Percentiles rank a stretch among this genome's conserved stretches.
Conservation (phyloP, 2,113 vertebrate species). For the Macrotus californicus region DNA sequence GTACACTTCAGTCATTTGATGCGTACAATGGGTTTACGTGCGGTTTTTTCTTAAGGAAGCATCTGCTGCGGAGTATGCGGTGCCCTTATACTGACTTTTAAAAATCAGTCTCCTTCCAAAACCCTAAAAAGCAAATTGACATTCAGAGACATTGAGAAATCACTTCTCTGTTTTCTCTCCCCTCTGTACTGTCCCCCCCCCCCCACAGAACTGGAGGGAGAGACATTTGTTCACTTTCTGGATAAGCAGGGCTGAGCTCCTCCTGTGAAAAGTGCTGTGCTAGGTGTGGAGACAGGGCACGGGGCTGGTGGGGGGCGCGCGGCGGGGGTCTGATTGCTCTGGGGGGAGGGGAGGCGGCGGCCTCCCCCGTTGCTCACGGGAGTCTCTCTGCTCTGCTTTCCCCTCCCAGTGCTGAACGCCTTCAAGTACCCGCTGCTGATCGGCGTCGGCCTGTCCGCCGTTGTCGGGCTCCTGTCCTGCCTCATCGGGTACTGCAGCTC, state of each 20-base stretch:
- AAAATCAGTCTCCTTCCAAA: conserved; percentile 68
- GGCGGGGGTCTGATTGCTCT: rapidly evolving
- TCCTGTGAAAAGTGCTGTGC: background rate
- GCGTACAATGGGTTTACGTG: conserved; percentile 51
- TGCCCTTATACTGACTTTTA: conserved; percentile 72
- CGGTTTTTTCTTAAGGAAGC: conserved; percentile 12
- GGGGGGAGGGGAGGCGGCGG: rapidly evolving
- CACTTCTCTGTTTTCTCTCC: background rate
- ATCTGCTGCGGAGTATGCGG: conserved; percentile 43
- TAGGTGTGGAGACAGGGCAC: background rate
- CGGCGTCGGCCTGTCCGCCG: conserved; percentile 85
- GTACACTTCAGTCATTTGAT: conserved; percentile 46
- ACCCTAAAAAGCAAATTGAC: conserved; percentile 67
- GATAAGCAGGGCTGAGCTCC: background rate
- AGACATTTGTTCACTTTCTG: background rate
- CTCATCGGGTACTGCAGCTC: conserved; percentile 93
- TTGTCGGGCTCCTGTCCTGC: conserved; percentile 90
- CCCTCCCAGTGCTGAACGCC: conserved; percentile 89
- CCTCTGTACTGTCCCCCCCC: rapidly evolving
- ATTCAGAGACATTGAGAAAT: conserved; percentile 50
- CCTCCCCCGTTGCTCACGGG: background rate
- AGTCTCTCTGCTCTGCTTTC: background rate
- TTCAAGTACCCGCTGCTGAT: conserved; percentile 94
- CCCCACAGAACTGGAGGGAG: background rate
- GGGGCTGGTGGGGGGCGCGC: too few relatives aligned